Base-by-base conservation (phyloP, 1,140 invertebrate genomes). In the Steinernema khuongi region DNA sequence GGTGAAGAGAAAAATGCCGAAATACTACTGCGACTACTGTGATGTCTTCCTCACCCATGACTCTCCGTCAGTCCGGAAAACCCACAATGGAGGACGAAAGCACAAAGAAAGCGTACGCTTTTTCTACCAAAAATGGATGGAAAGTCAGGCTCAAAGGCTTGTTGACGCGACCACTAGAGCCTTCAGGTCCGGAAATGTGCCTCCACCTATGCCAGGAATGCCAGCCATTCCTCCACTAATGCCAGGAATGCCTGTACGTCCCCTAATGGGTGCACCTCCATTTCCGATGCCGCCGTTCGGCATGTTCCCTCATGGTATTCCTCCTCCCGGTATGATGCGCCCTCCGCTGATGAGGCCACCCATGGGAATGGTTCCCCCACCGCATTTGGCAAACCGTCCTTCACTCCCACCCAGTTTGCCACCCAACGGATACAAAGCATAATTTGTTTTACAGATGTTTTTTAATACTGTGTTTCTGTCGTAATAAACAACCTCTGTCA, bases 61-160 rank as follows among this genome's bases (percentile, higher is more conserved):
- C 87, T 99, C 96, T 18, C 97, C 96, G 0, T 98, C 96, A 78
- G 97, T 99, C 0, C 87, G 97, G 71, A 99, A 99, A 88, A 99
- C 97, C 1, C 97, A 99, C 85, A 99, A 96, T 86, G 95, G 94
- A 75, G 97, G 97, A 2, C 88, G 96, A 77, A 99, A 99, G 87
- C 97, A 99, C 87, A 98, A 99, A 87, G 97, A 99, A 84, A 99
- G 99, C 87, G 97, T 99, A 0, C 94, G 97, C 86, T 94, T 97
- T 86, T 99, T 95, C 84, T 99, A 99, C 87, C 96, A 99, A 84
- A 98, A 97, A 88, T 99, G 96, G 97, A 95, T 99, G 92, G 97
- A 98, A 86, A 94, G 99, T 86, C 95, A 99, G 88, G 96, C 88
- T 1, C 88, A 85, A 87, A 92, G 95, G 87, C 87, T 99, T n/a